phyloP scores from a whole-genome alignment of 2,797 vertebrate genomes.

The Myoxocephalus aenaeus region DNA sequence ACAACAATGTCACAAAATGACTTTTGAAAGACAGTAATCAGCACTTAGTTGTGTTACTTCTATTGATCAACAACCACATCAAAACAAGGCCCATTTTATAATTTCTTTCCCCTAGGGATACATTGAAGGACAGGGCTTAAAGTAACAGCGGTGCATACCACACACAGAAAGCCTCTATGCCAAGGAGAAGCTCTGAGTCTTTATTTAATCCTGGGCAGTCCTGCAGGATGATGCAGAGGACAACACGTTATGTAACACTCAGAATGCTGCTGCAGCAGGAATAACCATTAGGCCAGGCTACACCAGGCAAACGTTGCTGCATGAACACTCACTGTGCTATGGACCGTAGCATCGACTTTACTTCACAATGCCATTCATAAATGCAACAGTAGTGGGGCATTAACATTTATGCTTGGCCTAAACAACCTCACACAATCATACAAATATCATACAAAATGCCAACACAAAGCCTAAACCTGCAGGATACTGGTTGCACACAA shows the following conservation, averaged over 20 bases:
- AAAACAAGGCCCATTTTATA: no score
- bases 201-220: constrained; percentile 45
- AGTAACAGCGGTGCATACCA: not conserved
- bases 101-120: not conserved
- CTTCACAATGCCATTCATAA: constrained; percentile 6
- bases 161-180: not conserved
- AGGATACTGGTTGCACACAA: not conserved
- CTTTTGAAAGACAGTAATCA: not conserved
- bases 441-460: not conserved
- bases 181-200: constrained; percentile 27
- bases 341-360: not conserved
- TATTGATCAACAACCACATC: not conserved
- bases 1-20: not conserved
- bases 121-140: not conserved
- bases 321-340: not conserved
- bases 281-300: constrained; percentile 41
- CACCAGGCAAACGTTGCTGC: not conserved
- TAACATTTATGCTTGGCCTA: not conserved
- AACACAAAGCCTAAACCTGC: not conserved
- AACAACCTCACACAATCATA: not conserved
- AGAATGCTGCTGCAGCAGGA: constrained; percentile 62
- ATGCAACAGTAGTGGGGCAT: not conserved
- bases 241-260: constrained; percentile 58
- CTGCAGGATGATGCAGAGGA: constrained; percentile 64
- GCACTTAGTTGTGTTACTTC: not conserved